phyloP scores from a whole-genome alignment of 2,797 vertebrate species.

The Lacerta agilis region DNA sequence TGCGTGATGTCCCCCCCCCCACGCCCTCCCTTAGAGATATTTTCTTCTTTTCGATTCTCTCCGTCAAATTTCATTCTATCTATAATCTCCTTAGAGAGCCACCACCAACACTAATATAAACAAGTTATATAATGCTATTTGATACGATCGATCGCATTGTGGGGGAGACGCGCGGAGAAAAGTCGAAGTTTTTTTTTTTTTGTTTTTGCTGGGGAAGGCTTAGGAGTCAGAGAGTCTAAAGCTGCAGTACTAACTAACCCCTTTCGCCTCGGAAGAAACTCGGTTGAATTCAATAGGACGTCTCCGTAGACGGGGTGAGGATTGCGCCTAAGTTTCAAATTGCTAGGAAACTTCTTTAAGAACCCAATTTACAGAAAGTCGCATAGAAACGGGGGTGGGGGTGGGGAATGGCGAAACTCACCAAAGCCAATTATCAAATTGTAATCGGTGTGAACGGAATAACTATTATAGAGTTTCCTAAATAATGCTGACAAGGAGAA shows the following conservation, averaged over 20 bases:
- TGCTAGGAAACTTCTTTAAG: neutral
- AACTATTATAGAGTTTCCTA: neutral
- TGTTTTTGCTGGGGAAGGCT: neutral
- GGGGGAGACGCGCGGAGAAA: conserved; percentile 34
- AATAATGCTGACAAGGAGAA: neutral
- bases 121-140: conserved; percentile 69
- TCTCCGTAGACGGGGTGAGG: no score
- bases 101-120: conserved; percentile 34
- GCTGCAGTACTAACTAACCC: neutral
- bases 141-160: conserved; percentile 42
- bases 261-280: no score
- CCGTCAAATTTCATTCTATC: conserved; percentile 27
- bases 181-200: conserved; percentile 38
- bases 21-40: neutral
- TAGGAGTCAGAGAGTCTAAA: neutral
- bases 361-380: no score
- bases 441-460: no score
- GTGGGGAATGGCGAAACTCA: neutral
- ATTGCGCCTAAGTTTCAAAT: neutral
- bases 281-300: no score
- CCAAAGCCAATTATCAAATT: neutral
- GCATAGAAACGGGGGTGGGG: neutral
- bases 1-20: neutral
- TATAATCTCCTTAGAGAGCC: conserved; percentile 73
- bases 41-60: neutral